Conservation (phyloP, 1,140 invertebrate genomes). For the Drosophila ercepeae region DNA sequence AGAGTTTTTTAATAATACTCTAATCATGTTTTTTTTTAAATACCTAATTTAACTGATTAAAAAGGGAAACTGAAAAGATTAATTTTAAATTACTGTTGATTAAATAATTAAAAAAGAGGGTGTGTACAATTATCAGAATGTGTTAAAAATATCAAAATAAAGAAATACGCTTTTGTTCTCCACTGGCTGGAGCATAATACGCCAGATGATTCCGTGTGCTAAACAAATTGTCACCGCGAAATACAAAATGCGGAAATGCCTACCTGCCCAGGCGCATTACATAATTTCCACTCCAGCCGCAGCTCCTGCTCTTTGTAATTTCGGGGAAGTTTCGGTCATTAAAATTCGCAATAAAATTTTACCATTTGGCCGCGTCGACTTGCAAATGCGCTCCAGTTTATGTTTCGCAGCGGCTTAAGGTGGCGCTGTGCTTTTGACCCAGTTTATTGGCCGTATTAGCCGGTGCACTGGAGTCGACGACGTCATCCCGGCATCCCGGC, state of each 20-base stretch:
- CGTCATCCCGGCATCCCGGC: slow-evolving; percentile 28
- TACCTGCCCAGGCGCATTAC: slow-evolving; percentile 56
- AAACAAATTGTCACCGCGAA: slow-evolving; percentile 43
- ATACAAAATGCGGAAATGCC: slow-evolving; percentile 68
- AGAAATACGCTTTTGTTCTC: slow-evolving; percentile 73
- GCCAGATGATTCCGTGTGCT: slow-evolving; percentile 30
- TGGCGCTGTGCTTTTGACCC: slow-evolving; percentile 48
- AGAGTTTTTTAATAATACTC: neutral
- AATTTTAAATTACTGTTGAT: too few species aligned
- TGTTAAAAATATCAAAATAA: slow-evolving; percentile 70
- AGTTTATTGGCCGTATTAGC: slow-evolving; percentile 47
- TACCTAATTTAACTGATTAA: neutral
- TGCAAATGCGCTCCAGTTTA: slow-evolving; percentile 76
- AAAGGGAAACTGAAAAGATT: neutral
- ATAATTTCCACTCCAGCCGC: slow-evolving; percentile 52
- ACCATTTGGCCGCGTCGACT: slow-evolving; percentile 70
- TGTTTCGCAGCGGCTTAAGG: slow-evolving; percentile 11
- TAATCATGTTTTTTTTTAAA: too few species aligned
- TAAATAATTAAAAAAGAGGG: slow-evolving; percentile 32
- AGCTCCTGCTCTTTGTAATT: slow-evolving; percentile 41
- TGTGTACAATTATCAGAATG: slow-evolving; percentile 33
- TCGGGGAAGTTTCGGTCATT: slow-evolving; percentile 75
- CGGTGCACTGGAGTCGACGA: slow-evolving; percentile 9
- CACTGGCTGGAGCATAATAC: slow-evolving; percentile 49
- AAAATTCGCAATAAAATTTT: slow-evolving; percentile 59